Percentiles rank a stretch among this genome's conserved stretches.
Evolutionary conservation across 2,113 vertebrate species (phyloP).

Genomic region (Mesitornis unicolor): DNA sequence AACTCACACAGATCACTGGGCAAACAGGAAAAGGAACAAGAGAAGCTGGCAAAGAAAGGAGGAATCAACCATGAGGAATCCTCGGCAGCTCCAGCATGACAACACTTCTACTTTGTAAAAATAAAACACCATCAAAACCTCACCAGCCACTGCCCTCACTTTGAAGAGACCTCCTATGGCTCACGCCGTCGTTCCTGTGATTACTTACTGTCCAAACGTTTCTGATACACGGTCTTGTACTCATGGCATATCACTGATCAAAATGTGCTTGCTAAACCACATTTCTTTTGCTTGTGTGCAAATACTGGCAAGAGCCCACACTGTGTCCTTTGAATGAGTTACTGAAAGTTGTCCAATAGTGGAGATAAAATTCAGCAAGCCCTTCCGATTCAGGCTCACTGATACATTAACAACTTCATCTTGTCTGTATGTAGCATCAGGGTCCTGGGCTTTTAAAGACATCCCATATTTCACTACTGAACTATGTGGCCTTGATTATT

Average conservation of each 20-base stretch:
- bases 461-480: not conserved
- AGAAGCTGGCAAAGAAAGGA: not conserved
- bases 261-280: not conserved
- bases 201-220: not conserved
- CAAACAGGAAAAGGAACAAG: not conserved
- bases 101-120: not conserved
- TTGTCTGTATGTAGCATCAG: not conserved
- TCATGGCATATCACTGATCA: not conserved
- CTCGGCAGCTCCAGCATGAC: not conserved
- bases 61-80: not conserved
- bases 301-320: not conserved
- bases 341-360: not conserved
- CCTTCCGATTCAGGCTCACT: not conserved
- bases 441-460: not conserved
- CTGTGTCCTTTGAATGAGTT: not conserved
- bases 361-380: rapidly evolving
- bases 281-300: not conserved
- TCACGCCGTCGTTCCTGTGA: not conserved
- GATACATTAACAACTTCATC: not conserved
- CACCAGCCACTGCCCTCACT: not conserved
- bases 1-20: not conserved
- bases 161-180: not conserved
- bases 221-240: not conserved
- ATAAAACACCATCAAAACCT: not conserved
- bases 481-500: not conserved